Base-by-base conservation (phyloP, 2,113 vertebrate species). In the Gobius niger region DNA sequence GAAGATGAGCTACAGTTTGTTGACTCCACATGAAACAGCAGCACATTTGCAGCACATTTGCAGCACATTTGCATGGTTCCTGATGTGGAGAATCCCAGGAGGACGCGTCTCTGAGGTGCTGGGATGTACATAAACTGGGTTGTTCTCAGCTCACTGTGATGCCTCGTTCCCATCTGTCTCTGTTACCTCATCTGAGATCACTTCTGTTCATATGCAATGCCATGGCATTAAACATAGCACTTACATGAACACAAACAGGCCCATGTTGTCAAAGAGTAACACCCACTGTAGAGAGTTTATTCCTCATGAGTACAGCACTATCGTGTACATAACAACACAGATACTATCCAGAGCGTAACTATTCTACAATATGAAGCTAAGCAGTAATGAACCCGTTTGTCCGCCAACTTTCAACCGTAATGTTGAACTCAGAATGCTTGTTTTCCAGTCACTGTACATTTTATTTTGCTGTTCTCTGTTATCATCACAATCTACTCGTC, bases 61-160 rank as follows among this genome's bases (percentile, higher is more conserved):
- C 19, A 57, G 19, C 54, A 57, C 54, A 57, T 57, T 57, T 63
- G 52, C 8, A 40, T 60, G 34, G 8, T 44, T 60, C 57, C 70
- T 41, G 47, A 72, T 65, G 52, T 61, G 49, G 54, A 57, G 24
- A 57, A 34, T 3, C 54, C 54, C 19, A 14, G 54, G 24, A 61
- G 65, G 57, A 60, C 57, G n/a, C 8, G 13, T 60, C 7, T 5
- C 34, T 60, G 40, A 1, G 40, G 7, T 44, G 14, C 14, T 9
- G 7, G 57, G 56, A 24, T 42, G 7, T 52, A 18, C 51, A 52
- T 52, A 18, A 52, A 3, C 18, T 64, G 40, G 53, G 65, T 44
- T 47, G 49, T 57, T n/a, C 40, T 68, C 52, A 73, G 70, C 56
- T 73, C 81, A 85, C 83, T 83, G 76, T 83, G 85, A 87, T 72